Conservation (phyloP, 2,113 vertebrate genomes). For the Urocynchramus pylzowi region DNA sequence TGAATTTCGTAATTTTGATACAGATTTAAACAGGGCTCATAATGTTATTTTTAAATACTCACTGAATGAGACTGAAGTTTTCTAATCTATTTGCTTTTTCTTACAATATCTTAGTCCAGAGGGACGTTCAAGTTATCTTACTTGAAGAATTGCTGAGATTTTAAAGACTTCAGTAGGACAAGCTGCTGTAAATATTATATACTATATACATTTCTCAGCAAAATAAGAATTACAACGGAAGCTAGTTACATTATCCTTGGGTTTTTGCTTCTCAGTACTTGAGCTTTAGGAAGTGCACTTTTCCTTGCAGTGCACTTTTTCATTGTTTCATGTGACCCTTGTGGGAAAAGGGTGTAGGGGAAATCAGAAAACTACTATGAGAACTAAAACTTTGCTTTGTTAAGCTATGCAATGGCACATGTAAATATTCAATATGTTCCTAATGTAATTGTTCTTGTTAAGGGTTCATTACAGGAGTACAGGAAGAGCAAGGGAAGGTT, state of each 20-base stretch:
- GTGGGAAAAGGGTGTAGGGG: conserved; percentile 65
- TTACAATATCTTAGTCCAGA: background rate
- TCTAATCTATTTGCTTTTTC: background rate
- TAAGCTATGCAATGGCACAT: conserved; percentile 49
- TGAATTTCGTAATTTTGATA: background rate
- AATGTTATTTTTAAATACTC: background rate
- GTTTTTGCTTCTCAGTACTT: conserved; percentile 27
- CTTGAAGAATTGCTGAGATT: conserved; percentile 20
- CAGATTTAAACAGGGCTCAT: background rate
- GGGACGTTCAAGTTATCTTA: conserved; percentile 14
- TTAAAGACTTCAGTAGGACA: conserved; percentile 5
- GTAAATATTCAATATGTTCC: conserved; percentile 67
- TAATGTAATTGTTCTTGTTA: conserved; percentile 64
- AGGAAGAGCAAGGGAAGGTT: conserved; percentile 70
- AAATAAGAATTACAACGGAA: conserved; percentile 44
- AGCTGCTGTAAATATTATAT: conserved; percentile 21
- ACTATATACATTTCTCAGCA: conserved; percentile 57
- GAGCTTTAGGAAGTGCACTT: conserved; percentile 58
- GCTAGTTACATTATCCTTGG: conserved; percentile 46
- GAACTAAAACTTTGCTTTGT: conserved; percentile 66
- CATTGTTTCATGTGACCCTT: conserved; percentile 66
- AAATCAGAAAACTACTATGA: conserved; percentile 62
- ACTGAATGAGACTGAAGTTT: background rate
- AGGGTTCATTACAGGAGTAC: conserved; percentile 23
- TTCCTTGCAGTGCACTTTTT: conserved; percentile 36